Evolutionary conservation across 2,113 vertebrate genomes (phyloP), one percentile per base, ranked within the genome.

Genomic region (Bombycilla garrulus): DNA sequence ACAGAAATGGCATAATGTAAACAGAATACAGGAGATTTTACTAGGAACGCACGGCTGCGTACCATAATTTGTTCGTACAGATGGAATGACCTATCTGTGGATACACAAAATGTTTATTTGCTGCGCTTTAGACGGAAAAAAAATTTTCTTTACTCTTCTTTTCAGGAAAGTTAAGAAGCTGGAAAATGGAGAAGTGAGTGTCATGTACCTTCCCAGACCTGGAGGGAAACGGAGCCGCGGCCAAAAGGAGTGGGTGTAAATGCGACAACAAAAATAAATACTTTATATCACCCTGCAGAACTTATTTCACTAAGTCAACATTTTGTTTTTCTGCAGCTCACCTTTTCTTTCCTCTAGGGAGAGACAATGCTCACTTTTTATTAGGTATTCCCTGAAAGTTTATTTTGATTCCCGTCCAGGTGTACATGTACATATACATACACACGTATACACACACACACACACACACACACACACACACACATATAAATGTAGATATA

Each of bases 1-100:
- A 93, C 96, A 97, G 96, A 94, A 97, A 97, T 96, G 92, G 88
- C 92, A 88, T 95, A 96, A 95, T 81, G 82, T 97, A 97, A 97
- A 97, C 95, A 97, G 93, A 96, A 97, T 88, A 91, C 92, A 95
- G 94, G 87, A 97, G 95, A 82, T 81, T 98, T 95, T 83, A 57
- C 80, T 94, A 96, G 95, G 94, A 97, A 95, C 26, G 54, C 79
- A 47, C 28, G 24, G 45, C 47, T 10, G 33, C 4, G 14, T 73
- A 80, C 67, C 36, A 31, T 65, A 86, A 93, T 96, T 95, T 95
- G 78, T 82, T 94, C 95, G 17, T 92, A 24, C 69, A 85, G 81
- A 94, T 73, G 93, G 90, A 67, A 48, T 50, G 58, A 47, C 85
- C 36, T 73, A 45, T 31, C 25, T 20, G 5, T 53, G 90, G 16